These are phyloP conservation scores for Brachionus manjavacas DNA, from an alignment of 1,140 invertebrate genomes.

Conservation along the genomic window DNA sequence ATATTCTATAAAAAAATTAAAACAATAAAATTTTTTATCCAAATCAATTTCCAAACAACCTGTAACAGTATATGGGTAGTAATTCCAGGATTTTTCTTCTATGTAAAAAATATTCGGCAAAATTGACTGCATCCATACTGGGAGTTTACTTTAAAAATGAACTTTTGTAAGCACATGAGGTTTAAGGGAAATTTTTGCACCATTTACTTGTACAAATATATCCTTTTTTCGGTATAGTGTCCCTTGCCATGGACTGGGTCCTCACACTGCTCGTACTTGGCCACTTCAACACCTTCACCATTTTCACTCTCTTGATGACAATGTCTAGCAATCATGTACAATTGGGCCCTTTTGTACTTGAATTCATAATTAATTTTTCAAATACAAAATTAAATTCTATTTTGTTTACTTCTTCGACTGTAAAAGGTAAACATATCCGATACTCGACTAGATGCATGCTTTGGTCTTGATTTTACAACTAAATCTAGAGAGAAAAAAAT, in stretches of 20 bases:
- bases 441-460: conserved; percentile 75
- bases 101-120: conserved; percentile 85
- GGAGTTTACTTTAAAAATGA: conserved; percentile 68
- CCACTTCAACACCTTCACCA: conserved; percentile 84
- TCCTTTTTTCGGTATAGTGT: conserved; percentile 83
- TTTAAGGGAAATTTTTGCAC: background rate
- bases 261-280: conserved; percentile 73
- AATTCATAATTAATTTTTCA: conserved; percentile 17
- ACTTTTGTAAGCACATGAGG: conserved; percentile 42
- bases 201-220: conserved; percentile 76
- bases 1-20: background rate
- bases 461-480: background rate
- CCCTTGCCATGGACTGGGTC: conserved; percentile 75
- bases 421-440: conserved; percentile 82
- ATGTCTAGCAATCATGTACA: conserved; percentile 89
- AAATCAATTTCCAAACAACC: background rate
- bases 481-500: background rate
- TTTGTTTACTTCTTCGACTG: conserved; percentile 73
- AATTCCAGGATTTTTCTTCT: conserved; percentile 89
- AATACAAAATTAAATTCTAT: conserved; percentile 20
- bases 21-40: background rate
- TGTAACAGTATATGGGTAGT: conserved; percentile 84
- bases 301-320: conserved; percentile 80
- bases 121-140: conserved; percentile 79
- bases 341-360: conserved; percentile 81